Evolutionary conservation across 2,797 vertebrate genomes (phyloP).

Genomic region (Eremophila alpestris): DNA sequence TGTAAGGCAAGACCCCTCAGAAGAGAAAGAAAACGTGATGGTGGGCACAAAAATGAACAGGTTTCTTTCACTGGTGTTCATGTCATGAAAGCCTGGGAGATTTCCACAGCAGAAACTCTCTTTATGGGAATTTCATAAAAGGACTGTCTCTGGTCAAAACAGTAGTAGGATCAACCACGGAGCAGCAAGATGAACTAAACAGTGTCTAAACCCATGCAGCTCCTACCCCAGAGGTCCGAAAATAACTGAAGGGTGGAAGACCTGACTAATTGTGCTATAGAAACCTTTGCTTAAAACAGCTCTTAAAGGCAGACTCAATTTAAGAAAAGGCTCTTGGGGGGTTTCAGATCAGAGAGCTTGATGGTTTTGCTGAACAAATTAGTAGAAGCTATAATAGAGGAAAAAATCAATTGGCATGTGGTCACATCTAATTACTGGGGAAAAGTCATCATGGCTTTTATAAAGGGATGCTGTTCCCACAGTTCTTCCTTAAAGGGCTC

Average conservation of each 20-base stretch:
- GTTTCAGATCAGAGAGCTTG: not conserved
- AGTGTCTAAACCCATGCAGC: not conserved
- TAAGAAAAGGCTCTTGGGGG: not conserved
- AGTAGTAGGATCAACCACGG: not conserved
- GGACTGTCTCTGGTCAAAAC: not conserved
- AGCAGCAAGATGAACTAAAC: not conserved
- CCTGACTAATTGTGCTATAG: not conserved
- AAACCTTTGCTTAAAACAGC: not conserved
- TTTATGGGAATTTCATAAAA: not conserved
- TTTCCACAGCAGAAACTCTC: not conserved
- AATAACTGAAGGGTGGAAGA: not conserved
- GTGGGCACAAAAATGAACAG: not conserved
- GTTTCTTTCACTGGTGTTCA: not conserved
- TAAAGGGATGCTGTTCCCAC: not conserved
- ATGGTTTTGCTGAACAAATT: not conserved
- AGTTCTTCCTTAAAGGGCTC: not conserved
- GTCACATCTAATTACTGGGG: not conserved
- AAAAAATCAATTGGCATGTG: not conserved
- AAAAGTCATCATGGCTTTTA: not conserved
- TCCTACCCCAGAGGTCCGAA: not conserved
- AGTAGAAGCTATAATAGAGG: constrained; percentile 5
- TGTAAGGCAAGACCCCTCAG: not conserved
- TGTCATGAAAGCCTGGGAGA: not conserved
- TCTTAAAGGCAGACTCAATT: constrained; percentile 1
- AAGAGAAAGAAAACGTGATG: not conserved